phyloP scores from a whole-genome alignment of 2,113 vertebrate genomes.

The Cyphomyrus plagiostoma region DNA sequence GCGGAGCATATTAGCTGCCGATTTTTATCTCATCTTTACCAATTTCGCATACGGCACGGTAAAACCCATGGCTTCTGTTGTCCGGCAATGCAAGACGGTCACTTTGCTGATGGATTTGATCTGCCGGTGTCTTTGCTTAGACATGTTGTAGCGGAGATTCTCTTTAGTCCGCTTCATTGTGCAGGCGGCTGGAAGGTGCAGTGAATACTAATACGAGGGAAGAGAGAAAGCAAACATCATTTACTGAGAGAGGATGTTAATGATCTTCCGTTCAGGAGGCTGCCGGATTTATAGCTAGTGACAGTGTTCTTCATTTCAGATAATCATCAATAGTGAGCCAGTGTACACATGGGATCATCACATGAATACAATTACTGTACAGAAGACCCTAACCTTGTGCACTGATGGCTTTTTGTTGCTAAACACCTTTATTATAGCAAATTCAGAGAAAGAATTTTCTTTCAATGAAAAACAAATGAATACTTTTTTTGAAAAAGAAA shows the following conservation, averaged over 20 bases:
- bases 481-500: background rate
- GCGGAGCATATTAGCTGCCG: background rate
- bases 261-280: conserved; percentile 7
- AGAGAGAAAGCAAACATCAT: background rate
- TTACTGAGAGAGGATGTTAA: conserved; percentile 1
- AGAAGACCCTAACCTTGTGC: background rate
- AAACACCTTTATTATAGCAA: background rate
- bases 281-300: background rate
- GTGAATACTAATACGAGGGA: conserved; percentile 10
- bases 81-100: background rate
- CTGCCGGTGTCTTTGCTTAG: background rate
- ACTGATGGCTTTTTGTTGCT: background rate
- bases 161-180: background rate
- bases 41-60: background rate
- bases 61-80: background rate
- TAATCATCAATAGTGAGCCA: background rate
- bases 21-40: background rate
- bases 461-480: background rate
- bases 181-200: background rate
- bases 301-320: conserved; percentile 9
- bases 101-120: conserved; percentile 4
- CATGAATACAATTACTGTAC: background rate
- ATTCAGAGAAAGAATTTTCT: background rate
- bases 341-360: background rate
- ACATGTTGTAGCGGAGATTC: background rate